Conservation (phyloP, 2,888 invertebrate species). For the Drosophila suboccidentalis region DNA sequence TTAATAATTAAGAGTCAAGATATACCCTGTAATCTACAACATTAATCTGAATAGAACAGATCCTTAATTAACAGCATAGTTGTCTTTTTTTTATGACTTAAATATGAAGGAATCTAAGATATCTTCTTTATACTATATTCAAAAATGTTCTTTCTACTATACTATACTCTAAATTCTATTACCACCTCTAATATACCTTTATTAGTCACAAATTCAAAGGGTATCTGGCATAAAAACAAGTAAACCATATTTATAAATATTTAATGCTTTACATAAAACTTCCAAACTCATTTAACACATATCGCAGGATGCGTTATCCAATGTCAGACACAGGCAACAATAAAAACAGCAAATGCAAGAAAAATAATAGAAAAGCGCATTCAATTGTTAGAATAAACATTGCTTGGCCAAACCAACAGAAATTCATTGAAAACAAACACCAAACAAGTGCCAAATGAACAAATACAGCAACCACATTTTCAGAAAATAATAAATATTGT, state of each 20-base stretch:
- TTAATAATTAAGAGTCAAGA: not conserved
- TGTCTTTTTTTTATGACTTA: not conserved
- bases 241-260: conserved; percentile 24
- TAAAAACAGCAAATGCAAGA: not conserved
- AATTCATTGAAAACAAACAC: conserved; percentile 32
- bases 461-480: conserved; percentile 15
- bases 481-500: conserved; percentile 9
- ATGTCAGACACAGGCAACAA: conserved; percentile 15
- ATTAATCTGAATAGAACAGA: not conserved
- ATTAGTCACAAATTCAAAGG: not conserved
- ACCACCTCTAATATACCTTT: not conserved
- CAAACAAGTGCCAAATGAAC: conserved; percentile 26
- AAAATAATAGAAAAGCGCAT: conserved; percentile 33
- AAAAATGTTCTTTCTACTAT: too few species aligned
- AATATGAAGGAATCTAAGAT: not conserved
- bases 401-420: conserved; percentile 13
- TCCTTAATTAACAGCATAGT: not conserved
- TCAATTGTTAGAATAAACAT: conserved; percentile 39
- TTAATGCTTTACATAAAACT: conserved; percentile 20
- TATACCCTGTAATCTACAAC: not conserved
- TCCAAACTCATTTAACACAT: conserved; percentile 23
- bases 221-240: not conserved
- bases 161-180: not conserved
- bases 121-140: not conserved
- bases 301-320: not conserved